phyloP scores from a whole-genome alignment of 2,888 invertebrate genomes.

The Bellardia bayeri region DNA sequence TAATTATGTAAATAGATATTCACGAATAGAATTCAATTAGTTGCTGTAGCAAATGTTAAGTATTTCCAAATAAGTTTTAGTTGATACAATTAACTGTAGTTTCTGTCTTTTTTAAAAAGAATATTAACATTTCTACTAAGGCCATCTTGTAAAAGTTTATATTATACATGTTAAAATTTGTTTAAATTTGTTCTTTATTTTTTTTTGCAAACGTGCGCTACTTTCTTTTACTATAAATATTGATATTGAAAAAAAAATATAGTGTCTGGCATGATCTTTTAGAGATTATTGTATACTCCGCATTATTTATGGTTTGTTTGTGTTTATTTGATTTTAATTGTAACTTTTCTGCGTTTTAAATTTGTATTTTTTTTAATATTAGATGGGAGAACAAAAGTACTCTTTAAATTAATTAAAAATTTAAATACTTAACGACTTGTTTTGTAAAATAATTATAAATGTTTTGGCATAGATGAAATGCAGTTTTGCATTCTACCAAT shows the following conservation, averaged over 20 bases:
- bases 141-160: not conserved
- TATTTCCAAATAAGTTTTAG: no score
- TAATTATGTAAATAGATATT: no score
- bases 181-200: not conserved
- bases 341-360: not conserved
- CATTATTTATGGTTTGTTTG: constrained; percentile 28
- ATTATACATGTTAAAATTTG: not conserved
- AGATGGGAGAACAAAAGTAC: no score
- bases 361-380: not conserved
- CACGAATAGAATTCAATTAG: no score
- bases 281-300: constrained; percentile 12
- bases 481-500: no score
- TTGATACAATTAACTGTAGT: no score
- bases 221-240: constrained; percentile 16
- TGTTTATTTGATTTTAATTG: constrained; percentile 24
- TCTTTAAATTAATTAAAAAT: no score
- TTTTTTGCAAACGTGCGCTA: constrained; percentile 20
- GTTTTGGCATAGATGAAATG: no score
- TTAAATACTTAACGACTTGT: no score
- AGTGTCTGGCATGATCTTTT: not conserved
- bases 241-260: not conserved
- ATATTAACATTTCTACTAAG: not conserved
- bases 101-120: not conserved
- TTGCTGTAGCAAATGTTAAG: no score
- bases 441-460: no score